These are phyloP conservation scores for Limnothrissa miodon DNA, from an alignment of 2,113 vertebrate species.

Conservation along the genomic window DNA sequence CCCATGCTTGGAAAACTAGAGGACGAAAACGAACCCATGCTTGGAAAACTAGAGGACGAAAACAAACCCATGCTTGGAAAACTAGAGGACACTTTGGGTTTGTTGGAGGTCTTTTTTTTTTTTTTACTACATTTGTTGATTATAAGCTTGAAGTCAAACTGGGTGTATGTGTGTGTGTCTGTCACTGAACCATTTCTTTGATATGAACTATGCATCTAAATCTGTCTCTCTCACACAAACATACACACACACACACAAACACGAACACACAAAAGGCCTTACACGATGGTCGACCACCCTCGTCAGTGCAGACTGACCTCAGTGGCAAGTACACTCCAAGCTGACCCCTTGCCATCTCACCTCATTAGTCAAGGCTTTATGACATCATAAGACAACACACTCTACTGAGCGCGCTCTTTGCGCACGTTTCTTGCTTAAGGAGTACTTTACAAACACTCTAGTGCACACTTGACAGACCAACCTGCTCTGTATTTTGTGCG, in stretches of 20 bases:
- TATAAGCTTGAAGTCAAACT: not conserved
- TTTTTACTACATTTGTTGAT: not conserved
- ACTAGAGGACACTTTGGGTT: not conserved
- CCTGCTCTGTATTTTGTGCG: not conserved
- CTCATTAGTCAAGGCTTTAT: not conserved
- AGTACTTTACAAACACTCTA: not conserved
- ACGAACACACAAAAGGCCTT: too few species aligned
- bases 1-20: not conserved
- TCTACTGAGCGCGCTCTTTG: not conserved
- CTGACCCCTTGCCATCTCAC: not conserved
- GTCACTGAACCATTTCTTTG: not conserved
- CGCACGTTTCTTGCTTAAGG: not conserved
- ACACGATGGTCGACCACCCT: not conserved
- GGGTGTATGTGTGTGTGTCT: not conserved
- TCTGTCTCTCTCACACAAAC: not conserved
- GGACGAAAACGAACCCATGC: not conserved
- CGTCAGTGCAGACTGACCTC: not conserved
- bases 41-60: not conserved
- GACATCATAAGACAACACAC: not conserved
- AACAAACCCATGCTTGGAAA: too few species aligned
- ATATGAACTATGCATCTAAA: not conserved
- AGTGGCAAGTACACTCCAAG: not conserved
- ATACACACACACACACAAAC: too few species aligned
- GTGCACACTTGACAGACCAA: not conserved
- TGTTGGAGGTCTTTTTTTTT: not conserved